Evolutionary conservation across 2,113 vertebrate species (phyloP).

Genomic region (Antechinus flavipes): DNA sequence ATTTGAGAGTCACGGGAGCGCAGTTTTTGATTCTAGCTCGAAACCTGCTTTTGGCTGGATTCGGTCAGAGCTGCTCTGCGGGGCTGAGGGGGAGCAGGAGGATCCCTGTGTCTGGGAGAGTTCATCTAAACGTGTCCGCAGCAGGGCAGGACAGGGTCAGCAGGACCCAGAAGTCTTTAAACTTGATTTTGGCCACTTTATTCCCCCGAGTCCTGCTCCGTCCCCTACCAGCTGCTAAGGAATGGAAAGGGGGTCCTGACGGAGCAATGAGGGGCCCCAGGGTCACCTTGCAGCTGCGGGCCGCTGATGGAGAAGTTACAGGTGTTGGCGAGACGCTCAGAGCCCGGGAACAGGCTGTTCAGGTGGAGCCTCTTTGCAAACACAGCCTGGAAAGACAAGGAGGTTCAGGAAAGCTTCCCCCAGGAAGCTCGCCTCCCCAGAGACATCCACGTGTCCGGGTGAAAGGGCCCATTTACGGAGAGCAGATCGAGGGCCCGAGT

Average conservation of each 20-base stretch:
- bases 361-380: slow-evolving; percentile 90
- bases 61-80: background rate
- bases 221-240: accelerated
- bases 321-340: slow-evolving; percentile 92
- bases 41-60: background rate
- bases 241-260: background rate
- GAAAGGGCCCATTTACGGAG: accelerated
- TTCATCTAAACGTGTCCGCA: accelerated
- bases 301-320: slow-evolving; percentile 94
- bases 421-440: background rate
- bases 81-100: background rate
- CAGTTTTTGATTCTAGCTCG: background rate
- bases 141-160: accelerated
- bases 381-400: slow-evolving; percentile 81
- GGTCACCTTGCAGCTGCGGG: slow-evolving; percentile 90
- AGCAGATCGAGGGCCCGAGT: background rate
- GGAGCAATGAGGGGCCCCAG: accelerated
- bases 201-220: background rate
- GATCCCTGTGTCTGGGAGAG: background rate
- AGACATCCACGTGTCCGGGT: background rate
- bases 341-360: slow-evolving; percentile 89
- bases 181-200: accelerated
- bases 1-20: accelerated
- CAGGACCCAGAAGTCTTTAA: accelerated
- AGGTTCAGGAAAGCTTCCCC: background rate